These are phyloP conservation scores for Porites rus DNA, from an alignment of 92 coral and sea anemone species.

Conservation along the genomic window DNA sequence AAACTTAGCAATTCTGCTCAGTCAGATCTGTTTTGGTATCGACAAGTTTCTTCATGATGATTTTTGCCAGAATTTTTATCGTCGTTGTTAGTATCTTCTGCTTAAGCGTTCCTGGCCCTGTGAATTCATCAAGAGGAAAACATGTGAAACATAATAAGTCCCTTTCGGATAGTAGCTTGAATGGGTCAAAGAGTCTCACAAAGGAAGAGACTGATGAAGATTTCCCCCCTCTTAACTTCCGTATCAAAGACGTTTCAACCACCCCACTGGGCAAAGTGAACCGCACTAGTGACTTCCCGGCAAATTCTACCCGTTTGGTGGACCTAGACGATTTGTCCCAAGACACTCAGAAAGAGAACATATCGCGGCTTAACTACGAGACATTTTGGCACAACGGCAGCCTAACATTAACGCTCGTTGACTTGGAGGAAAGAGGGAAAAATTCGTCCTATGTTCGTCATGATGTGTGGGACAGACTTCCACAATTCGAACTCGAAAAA, in stretches of 20 bases:
- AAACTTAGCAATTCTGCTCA: neutral
- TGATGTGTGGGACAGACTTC: conserved; percentile 5
- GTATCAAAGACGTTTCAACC: conserved; percentile 30
- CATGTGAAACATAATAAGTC: neutral
- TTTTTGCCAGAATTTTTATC: neutral
- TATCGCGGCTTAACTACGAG: conserved; percentile 63
- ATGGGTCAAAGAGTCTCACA: neutral
- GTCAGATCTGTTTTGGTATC: neutral
- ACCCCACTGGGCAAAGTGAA: conserved; percentile 13
- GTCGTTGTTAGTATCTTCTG: neutral
- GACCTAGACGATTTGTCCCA: conserved; percentile 15
- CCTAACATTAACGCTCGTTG: conserved; percentile 66
- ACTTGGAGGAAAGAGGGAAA: conserved; percentile 30
- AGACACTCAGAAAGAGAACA: neutral
- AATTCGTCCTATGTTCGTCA: neutral
- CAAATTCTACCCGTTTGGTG: conserved; percentile 3
- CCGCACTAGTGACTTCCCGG: neutral
- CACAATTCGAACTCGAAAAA: too few relatives aligned
- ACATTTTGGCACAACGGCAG: conserved; percentile 72
- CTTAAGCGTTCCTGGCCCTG: neutral
- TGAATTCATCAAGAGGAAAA: neutral
- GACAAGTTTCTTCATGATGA: neutral
- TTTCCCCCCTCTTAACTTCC: conserved; percentile 29
- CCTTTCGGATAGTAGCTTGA: neutral
- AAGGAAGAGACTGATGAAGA: conserved; percentile 3